Base-by-base conservation (phyloP, 23 tunicate genomes). In the Halocynthia aurantium region DNA sequence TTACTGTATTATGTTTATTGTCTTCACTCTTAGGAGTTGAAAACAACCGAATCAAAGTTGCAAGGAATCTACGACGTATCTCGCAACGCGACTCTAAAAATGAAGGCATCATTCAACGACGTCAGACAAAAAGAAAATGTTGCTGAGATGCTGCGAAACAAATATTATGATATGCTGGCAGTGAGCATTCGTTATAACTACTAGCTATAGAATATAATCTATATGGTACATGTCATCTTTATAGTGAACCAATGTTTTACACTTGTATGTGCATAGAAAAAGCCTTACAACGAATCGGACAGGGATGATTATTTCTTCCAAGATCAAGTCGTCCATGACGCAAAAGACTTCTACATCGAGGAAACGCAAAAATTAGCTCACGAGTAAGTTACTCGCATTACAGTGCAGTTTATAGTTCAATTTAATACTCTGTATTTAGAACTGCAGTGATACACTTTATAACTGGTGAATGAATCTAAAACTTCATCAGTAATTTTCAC, bases 111-210 rank as follows among this genome's bases (percentile, higher is more conserved):
- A 9, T 87, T 81, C 61, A 74, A 80, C 64, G 82, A 77, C 40
- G 78, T 87, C 13, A 50, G 52, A 76, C 77, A 77, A 71, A 22
- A 22, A 22, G 93, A 87, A 70, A 80, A 87, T 62, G 86, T 82
- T 50, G 82, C 93, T 1, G 86, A 82, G 70, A 50, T 52, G 9
- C 67, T 87, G 73, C 82, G 93, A 52, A 78, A 87, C 56, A 57
- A 69, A 70, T 87, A 87, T 70, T 87, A 87, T 52, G 86, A 87
- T 60, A 87, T 87, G 93, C 83, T 87, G 2, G 86, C 86, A 54
- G 86, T 82, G 53, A 61, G 55, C 11, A 50, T 72, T 49, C 18
- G 19, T 20, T 20, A 58, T 15, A 58, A 13, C 2, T 15, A 58
- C 62, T 12, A 12, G 62, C 12, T 57, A 10, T 10, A 57, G 10